Conservation (phyloP, 2,888 invertebrate genomes). For the Lasioglossum oenotherae region DNA sequence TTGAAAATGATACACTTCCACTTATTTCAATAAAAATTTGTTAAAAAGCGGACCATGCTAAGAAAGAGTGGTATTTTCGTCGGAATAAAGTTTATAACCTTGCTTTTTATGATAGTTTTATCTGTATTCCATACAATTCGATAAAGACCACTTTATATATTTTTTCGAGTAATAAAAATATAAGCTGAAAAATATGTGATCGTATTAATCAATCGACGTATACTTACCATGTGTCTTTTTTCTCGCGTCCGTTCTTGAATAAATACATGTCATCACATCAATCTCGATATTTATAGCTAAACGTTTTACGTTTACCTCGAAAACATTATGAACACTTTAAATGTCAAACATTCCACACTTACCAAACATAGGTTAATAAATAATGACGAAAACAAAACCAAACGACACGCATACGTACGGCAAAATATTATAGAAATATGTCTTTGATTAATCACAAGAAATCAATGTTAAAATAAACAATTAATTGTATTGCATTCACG, state of each 20-base stretch:
- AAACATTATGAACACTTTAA: conserved; percentile 16
- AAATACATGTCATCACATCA: conserved; percentile 35
- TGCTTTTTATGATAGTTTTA: neutral
- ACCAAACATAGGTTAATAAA: conserved; percentile 21
- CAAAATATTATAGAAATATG: neutral
- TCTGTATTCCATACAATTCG: neutral
- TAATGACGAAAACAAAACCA: neutral
- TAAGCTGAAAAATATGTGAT: conserved; percentile 2
- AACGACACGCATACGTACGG: neutral
- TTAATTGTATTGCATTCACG: neutral
- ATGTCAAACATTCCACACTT: neutral
- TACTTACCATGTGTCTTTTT: conserved; percentile 37
- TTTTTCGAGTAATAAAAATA: neutral
- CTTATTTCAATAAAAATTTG: neutral
- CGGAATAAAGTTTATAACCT: neutral
- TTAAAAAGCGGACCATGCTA: neutral
- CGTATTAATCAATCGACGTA: neutral
- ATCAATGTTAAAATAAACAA: neutral
- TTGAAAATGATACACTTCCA: neutral
- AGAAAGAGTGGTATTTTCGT: neutral
- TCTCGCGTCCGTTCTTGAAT: conserved; percentile 23
- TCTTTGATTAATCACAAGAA: conserved; percentile 2
- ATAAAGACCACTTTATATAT: neutral
- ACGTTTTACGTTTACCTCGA: conserved; percentile 3
- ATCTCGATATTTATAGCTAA: conserved; percentile 7